Evolutionary conservation across 2,888 invertebrate genomes (phyloP).

Genomic region (Chirona hameri): DNA sequence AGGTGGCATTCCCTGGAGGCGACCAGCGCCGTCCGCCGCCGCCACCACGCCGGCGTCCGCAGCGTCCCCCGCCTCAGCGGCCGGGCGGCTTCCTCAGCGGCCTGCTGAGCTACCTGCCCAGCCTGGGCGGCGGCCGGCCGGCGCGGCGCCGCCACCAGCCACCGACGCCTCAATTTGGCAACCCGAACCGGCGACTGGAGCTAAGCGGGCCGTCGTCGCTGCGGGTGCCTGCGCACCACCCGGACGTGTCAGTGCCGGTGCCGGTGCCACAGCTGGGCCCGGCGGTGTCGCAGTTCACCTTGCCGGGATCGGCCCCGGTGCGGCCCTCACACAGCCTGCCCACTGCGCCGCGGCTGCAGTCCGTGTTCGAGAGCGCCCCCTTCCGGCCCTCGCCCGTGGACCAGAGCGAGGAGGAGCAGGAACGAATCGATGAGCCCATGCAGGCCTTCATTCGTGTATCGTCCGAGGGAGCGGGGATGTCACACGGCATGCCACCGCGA

Average conservation of each 20-base stretch:
- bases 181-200: background rate
- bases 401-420: background rate
- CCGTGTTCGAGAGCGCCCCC: background rate
- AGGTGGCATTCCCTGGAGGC: background rate
- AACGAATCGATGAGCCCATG: no score
- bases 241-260: background rate
- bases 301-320: background rate
- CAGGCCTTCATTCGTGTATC: no score
- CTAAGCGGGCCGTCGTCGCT: background rate
- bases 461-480: no score
- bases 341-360: background rate
- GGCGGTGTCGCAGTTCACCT: background rate
- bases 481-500: background rate
- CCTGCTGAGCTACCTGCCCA: background rate
- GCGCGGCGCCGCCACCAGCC: background rate
- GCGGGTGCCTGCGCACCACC: background rate
- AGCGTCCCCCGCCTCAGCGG: background rate
- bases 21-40: background rate
- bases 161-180: background rate
- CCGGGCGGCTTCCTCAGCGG: constrained; percentile 8
- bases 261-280: constrained; percentile 1
- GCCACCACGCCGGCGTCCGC: constrained; percentile 4
- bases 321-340: background rate
- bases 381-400: constrained; percentile 8
- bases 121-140: background rate